Evolutionary conservation across 2,888 invertebrate species (phyloP).

Genomic region (Dichetophora obliterata): DNA sequence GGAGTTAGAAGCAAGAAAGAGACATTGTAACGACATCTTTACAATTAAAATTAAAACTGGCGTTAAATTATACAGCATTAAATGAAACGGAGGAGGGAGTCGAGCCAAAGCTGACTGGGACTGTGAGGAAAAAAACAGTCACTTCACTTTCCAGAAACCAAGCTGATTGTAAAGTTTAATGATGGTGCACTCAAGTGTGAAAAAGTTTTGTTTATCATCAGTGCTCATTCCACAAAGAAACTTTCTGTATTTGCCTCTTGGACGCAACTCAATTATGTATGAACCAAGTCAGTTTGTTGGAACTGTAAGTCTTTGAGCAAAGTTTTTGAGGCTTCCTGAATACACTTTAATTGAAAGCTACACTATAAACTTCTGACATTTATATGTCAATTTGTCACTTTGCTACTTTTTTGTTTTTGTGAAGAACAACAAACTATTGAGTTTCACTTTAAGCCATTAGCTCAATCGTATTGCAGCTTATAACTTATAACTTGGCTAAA

Average conservation of each 20-base stretch:
- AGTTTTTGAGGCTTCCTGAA: slow-evolving; percentile 10
- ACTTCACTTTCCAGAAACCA: background rate
- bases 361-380: slow-evolving; percentile 33
- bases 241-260: background rate
- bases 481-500: slow-evolving; percentile 23
- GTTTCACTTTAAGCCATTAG: slow-evolving; percentile 7
- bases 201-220: slow-evolving; percentile 38
- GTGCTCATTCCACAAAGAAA: background rate
- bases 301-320: background rate
- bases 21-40: slow-evolving; percentile 61
- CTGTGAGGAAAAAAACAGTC: background rate
- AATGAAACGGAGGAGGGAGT: slow-evolving; percentile 27
- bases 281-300: background rate
- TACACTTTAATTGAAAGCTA: slow-evolving; percentile 33
- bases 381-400: slow-evolving; percentile 33
- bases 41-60: slow-evolving; percentile 67
- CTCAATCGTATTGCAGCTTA: background rate
- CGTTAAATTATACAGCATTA: slow-evolving; percentile 66
- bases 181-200: slow-evolving; percentile 38
- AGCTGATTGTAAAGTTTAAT: slow-evolving; percentile 37
- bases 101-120: background rate
- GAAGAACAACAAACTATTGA: background rate
- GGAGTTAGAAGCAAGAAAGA: slow-evolving; percentile 32
- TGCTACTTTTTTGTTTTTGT: background rate
- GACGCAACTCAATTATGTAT: slow-evolving; percentile 32